Conservation (phyloP, 2,888 invertebrate genomes). For the Griposia aprilina region DNA sequence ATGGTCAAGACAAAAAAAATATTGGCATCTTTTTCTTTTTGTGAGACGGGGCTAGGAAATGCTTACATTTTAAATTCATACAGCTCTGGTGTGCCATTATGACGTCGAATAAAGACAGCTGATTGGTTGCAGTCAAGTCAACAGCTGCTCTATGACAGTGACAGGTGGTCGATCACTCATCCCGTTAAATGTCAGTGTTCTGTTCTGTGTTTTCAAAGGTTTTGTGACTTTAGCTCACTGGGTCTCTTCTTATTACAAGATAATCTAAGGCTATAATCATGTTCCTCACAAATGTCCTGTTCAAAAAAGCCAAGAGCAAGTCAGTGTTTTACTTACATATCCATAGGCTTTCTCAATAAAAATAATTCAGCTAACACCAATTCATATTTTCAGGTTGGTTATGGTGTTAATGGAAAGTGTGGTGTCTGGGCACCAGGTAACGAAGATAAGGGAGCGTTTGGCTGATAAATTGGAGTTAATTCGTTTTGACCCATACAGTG, state of each 20-base stretch:
- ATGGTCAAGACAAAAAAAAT: constrained; percentile 1
- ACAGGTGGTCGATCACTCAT: neutral
- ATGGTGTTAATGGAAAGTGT: constrained; percentile 95
- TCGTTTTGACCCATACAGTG: constrained; percentile 95
- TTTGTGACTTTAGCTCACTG: constrained; percentile 11
- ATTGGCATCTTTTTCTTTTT: neutral
- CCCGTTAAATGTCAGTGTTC: constrained; percentile 15
- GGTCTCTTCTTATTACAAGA: neutral
- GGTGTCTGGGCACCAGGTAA: constrained; percentile 94
- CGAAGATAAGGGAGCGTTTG: constrained; percentile 92
- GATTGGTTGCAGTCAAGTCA: neutral
- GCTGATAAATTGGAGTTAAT: constrained; percentile 95
- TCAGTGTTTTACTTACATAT: constrained; percentile 83
- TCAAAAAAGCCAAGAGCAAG: constrained; percentile 95
- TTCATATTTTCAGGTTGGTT: constrained; percentile 90
- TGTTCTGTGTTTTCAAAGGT: neutral
- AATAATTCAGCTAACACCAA: neutral
- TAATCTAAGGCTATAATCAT: constrained; percentile 77
- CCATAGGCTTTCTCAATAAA: neutral
- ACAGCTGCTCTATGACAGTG: constrained; percentile 14
- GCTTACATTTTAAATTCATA: neutral
- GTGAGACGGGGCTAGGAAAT: constrained; percentile 1
- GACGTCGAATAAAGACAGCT: neutral
- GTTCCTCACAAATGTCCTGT: constrained; percentile 93
- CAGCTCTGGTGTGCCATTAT: neutral